phyloP scores from a whole-genome alignment of 2,113 vertebrate genomes.

The Leptocoma aspasia region DNA sequence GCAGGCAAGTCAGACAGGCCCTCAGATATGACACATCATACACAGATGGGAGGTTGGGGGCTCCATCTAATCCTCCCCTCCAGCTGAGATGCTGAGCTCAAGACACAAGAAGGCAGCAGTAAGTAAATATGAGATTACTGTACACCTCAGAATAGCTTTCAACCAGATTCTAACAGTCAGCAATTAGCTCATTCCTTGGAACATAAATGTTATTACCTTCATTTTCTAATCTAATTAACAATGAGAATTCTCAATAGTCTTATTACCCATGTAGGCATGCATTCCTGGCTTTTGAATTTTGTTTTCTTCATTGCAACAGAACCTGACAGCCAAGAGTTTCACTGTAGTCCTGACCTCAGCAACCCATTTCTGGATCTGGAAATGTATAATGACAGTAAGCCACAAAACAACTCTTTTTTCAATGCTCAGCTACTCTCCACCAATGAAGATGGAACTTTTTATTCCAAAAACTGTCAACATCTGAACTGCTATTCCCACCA shows the following conservation, averaged over 20 bases:
- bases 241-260: background rate
- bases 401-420: background rate
- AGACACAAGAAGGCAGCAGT: background rate
- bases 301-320: background rate
- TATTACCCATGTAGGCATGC: background rate
- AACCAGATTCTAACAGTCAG: background rate
- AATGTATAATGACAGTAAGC: background rate
- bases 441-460: background rate
- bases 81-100: background rate
- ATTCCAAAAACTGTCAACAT: background rate
- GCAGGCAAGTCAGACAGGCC: rapidly evolving
- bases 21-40: background rate
- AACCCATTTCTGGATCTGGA: background rate
- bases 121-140: background rate
- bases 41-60: rapidly evolving
- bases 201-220: background rate
- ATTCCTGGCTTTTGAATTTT: background rate
- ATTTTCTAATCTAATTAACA: background rate
- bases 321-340: background rate
- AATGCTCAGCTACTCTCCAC: background rate
- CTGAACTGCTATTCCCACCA: background rate
- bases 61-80: background rate
- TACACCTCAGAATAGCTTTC: background rate
- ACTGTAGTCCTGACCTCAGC: background rate
- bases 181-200: background rate